Conservation (phyloP, 2,888 invertebrate species). For the Laspeyria flexula region DNA sequence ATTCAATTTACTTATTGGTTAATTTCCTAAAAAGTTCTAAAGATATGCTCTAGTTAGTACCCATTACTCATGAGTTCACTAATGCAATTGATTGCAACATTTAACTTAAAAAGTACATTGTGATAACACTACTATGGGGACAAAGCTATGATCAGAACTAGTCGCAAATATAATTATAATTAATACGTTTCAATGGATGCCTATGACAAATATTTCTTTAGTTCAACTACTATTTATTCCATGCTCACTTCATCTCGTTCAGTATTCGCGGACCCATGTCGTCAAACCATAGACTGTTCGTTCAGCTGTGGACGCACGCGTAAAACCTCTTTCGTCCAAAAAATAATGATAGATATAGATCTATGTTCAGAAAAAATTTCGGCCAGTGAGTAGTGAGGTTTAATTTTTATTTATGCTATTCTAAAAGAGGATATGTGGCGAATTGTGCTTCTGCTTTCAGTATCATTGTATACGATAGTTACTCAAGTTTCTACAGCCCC, state of each 20-base stretch:
- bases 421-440: slow-evolving; percentile 54
- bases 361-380: slow-evolving; percentile 17
- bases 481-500: slow-evolving; percentile 56
- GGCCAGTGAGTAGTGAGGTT: not conserved
- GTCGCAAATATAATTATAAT: too few relatives aligned
- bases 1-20: too few relatives aligned
- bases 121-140: too few relatives aligned
- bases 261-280: slow-evolving; percentile 56
- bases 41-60: too few relatives aligned
- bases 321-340: not conserved
- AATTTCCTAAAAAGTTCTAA: too few relatives aligned
- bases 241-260: slow-evolving; percentile 52
- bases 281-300: slow-evolving; percentile 12
- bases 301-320: slow-evolving; percentile 6
- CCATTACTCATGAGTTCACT: too few relatives aligned
- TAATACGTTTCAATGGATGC: too few relatives aligned
- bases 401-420: not conserved
- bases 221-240: slow-evolving; percentile 56
- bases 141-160: not conserved
- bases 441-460: slow-evolving; percentile 27
- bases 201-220: slow-evolving; percentile 37
- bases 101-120: too few relatives aligned
- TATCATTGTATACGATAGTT: slow-evolving; percentile 45
- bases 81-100: too few relatives aligned
- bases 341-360: too few relatives aligned